phyloP scores from a whole-genome alignment of 1,140 invertebrate genomes.

The Cherax quadricarinatus region DNA sequence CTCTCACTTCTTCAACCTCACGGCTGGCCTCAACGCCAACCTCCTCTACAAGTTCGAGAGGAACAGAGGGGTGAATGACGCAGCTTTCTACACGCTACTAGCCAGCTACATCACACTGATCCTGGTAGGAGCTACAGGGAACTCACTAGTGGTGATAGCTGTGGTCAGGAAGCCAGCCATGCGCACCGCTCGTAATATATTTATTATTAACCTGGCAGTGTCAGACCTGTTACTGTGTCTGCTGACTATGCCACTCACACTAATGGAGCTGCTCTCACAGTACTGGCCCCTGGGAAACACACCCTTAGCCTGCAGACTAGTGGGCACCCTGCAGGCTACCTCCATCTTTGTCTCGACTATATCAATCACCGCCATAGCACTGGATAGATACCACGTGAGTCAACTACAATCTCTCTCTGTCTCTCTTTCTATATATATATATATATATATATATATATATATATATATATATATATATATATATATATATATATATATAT shows the following conservation, averaged over 20 bases:
- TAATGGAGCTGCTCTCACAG: conserved; percentile 87
- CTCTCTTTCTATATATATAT: too few relatives aligned
- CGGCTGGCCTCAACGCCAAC: conserved; percentile 59
- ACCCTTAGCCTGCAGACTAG: conserved; percentile 85
- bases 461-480: too few relatives aligned
- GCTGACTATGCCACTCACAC: conserved; percentile 90
- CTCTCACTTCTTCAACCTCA: conserved; percentile 63
- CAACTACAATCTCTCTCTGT: too few relatives aligned
- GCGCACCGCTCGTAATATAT: conserved; percentile 91
- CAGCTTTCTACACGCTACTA: conserved; percentile 82
- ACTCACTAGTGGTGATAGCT: conserved; percentile 87
- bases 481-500: too few relatives aligned
- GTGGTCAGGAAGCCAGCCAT: conserved; percentile 88
- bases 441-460: too few relatives aligned
- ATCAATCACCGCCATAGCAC: conserved; percentile 82
- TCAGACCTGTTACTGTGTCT: conserved; percentile 93
- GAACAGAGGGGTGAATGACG: conserved; percentile 84
- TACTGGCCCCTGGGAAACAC: conserved; percentile 85
- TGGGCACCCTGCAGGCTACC: conserved; percentile 76
- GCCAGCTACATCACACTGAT: conserved; percentile 85
- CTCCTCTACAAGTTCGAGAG: conserved; percentile 68
- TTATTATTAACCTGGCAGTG: conserved; percentile 91
- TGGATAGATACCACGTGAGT: conserved; percentile 85
- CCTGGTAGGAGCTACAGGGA: conserved; percentile 86
- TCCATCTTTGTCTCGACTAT: too few relatives aligned